Conservation (phyloP, 2,797 vertebrate genomes). For the Silurus lanzhouensis region DNA sequence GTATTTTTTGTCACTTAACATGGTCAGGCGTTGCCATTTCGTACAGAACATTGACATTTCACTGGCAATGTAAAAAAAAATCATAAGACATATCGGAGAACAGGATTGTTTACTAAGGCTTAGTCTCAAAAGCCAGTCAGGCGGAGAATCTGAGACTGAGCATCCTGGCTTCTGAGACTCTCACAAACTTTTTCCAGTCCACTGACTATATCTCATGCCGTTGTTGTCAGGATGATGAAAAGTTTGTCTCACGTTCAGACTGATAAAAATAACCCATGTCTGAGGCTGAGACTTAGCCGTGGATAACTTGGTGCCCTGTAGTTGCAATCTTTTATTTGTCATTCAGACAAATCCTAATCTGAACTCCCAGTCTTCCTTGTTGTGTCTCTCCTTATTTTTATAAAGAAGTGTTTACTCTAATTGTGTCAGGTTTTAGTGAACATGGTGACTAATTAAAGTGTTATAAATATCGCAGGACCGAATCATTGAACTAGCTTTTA, state of each 20-base stretch:
- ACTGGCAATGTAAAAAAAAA: neutral
- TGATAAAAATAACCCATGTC: neutral
- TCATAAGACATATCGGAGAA: neutral
- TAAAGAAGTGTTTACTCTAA: slow-evolving; percentile 50
- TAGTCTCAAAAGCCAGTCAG: slow-evolving; percentile 7
- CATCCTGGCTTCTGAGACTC: neutral
- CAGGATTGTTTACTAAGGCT: slow-evolving; percentile 3
- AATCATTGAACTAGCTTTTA: slow-evolving; percentile 44
- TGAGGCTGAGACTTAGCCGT: slow-evolving; percentile 7
- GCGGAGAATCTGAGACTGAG: neutral
- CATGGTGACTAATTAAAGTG: slow-evolving; percentile 50
- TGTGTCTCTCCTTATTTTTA: slow-evolving; percentile 1
- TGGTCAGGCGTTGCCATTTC: neutral
- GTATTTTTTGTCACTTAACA: neutral
- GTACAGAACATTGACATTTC: neutral
- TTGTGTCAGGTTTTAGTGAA: slow-evolving; percentile 46
- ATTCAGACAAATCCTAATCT: neutral
- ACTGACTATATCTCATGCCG: slow-evolving; percentile 1
- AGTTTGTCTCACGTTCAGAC: neutral
- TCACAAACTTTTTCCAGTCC: slow-evolving; percentile 15
- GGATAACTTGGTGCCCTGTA: slow-evolving; percentile 12
- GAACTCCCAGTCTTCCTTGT: slow-evolving; percentile 15
- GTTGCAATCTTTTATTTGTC: slow-evolving; percentile 14
- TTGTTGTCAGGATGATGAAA: slow-evolving; percentile 16
- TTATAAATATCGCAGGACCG: slow-evolving; percentile 37